Evolutionary conservation across 2,113 vertebrate species (phyloP), one percentile per base, ranked within the genome.

Genomic region (Hippocampus abdominalis): DNA sequence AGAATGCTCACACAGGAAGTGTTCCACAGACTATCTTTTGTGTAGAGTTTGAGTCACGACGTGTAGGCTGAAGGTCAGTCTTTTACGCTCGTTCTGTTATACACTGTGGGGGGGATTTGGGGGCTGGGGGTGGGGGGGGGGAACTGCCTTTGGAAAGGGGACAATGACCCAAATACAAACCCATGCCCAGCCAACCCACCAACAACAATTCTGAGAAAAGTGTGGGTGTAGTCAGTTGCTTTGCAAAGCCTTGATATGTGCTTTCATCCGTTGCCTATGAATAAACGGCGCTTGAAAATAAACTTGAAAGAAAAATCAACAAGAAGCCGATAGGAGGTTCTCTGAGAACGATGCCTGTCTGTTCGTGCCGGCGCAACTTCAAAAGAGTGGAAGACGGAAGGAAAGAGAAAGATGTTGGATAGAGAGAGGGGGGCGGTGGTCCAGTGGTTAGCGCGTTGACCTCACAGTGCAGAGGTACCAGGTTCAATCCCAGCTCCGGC

Each of bases 281-380:
- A 90, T 88, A 81, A 88, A 88, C 81, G 84, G 84, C 23, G 79
- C 87, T 88, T 89, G 85, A 90, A 90, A 88, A 80, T 71, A 59
- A 82, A 88, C 88, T 85, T 90, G 89, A 92, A 91, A 90, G 91
- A 82, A 90, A 86, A 81, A 80, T 61, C 83, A 90, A 92, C 88
- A 91, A 75, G 71, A 74, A 72, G 74, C 70, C 81, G 66, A 82
- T 76, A 87, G 84, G 86, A 84, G 80, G 79, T 86, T 36, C 84
- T 82, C 82, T 83, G 88, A 84, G 84, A 90, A 88, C 87, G 49
- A 81, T 67, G 71, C 63, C 57, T 69, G 73, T 84, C 75, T 81
- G 79, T 88, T 90, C 86, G 82, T 84, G 84, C 84, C 84, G 77
- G 76, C 82, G 71, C 1, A 0, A 77, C 81, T 84, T 91, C 85